These are phyloP conservation scores for Prenolepis imparis DNA, from an alignment of 2,888 invertebrate genomes.

Conservation along the genomic window DNA sequence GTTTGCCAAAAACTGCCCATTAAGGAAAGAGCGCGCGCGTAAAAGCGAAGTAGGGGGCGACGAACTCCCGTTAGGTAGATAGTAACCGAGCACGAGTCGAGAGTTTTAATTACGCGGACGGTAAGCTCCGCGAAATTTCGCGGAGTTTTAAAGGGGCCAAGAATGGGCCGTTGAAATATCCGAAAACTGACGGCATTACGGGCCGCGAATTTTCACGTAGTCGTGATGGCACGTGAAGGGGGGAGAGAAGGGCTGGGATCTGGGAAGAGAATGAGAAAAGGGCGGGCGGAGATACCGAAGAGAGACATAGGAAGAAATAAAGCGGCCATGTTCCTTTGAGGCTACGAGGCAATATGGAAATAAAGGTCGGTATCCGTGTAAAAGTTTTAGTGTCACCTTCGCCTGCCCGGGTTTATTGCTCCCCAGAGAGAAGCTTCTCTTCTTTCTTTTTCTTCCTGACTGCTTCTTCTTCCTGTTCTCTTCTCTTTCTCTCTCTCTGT, in stretches of 20 bases:
- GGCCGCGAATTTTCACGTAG: conserved; percentile 14
- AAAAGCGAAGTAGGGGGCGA: background rate
- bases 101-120: conserved; percentile 58
- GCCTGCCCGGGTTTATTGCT: conserved; percentile 78
- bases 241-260: background rate
- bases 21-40: conserved; percentile 1
- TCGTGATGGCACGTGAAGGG: background rate
- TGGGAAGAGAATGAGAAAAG: conserved; percentile 44
- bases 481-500: conserved; percentile 60
- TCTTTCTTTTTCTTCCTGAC: conserved; percentile 32
- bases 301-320: conserved; percentile 56
- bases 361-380: conserved; percentile 82
- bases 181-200: conserved; percentile 50
- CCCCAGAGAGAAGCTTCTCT: conserved; percentile 69
- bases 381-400: conserved; percentile 84
- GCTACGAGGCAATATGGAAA: conserved; percentile 81
- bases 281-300: conserved; percentile 38
- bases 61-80: conserved; percentile 1
- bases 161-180: conserved; percentile 35
- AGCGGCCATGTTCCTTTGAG: conserved; percentile 71
- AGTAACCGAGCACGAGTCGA: conserved; percentile 7
- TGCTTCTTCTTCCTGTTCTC: background rate
- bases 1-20: conserved; percentile 44
- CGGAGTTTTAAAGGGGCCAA: conserved; percentile 22
- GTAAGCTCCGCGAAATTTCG: conserved; percentile 37